phyloP scores from a whole-genome alignment of 2,888 invertebrate genomes.

The Xestia xanthographa region DNA sequence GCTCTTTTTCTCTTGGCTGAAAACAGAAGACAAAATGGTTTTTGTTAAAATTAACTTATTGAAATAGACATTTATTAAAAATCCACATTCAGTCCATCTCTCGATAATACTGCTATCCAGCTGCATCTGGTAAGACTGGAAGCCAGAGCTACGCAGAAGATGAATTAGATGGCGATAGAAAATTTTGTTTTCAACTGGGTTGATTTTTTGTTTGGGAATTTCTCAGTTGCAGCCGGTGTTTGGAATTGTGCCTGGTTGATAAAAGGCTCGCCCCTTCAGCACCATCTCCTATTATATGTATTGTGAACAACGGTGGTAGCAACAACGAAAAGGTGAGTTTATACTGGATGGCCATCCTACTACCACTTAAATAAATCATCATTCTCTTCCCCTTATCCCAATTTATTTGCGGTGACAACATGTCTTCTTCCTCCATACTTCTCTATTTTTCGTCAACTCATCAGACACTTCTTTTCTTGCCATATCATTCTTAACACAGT shows the following conservation, averaged over 20 bases:
- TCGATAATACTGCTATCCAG: background rate
- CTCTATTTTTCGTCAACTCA: too few relatives aligned
- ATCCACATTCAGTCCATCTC: background rate
- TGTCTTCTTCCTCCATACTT: too few relatives aligned
- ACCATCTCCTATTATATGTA: background rate
- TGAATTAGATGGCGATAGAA: background rate
- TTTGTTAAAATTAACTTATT: background rate
- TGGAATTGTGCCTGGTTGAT: too few relatives aligned
- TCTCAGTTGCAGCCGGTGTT: background rate
- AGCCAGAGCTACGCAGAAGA: background rate
- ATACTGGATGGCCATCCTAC: background rate
- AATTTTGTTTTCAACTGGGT: background rate
- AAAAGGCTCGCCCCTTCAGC: too few relatives aligned
- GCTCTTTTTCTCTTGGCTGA: conserved; percentile 81
- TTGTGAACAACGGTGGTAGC: background rate
- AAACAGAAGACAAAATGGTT: conserved; percentile 59
- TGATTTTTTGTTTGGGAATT: background rate
- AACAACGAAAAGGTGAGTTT: background rate
- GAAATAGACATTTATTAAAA: background rate
- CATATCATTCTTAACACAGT: too few relatives aligned
- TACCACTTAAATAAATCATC: background rate
- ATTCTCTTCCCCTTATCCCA: too few relatives aligned
- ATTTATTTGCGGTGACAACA: too few relatives aligned
- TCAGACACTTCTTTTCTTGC: too few relatives aligned
- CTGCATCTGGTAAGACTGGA: background rate